Base-by-base conservation (phyloP, 2,113 vertebrate genomes). In the Ursus arctos region DNA sequence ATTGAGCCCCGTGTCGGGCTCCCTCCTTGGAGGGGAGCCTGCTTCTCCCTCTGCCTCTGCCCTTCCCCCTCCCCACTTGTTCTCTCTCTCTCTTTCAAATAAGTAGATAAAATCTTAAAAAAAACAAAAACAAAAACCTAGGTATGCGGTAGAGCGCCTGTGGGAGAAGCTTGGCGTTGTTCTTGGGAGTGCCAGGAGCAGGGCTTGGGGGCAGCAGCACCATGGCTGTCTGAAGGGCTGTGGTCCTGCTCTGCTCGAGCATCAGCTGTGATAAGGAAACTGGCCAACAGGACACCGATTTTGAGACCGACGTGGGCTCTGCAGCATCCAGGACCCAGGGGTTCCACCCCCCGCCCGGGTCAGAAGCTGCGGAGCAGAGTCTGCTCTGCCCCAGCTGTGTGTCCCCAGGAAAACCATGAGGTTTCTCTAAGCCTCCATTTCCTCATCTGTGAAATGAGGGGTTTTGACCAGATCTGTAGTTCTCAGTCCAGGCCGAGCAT, bases 221-320 rank as follows among this genome's bases (percentile, higher is more conserved):
- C 88, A 28, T 5, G 5, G 57, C 92, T 57, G 2, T 85, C 97
- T 97, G 79, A 95, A 95, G 95, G 91, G 55, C 33, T 72, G 76
- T 1, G 21, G 88, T 88, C 63, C 89, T 57, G 31, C 10, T 95
- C 72, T 87, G 63, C 95, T 59, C 74, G 94, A 97, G 87, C 79
- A 89, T 91, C 82, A 63, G 40, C 79, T 26, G 2, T 82, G 88
- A 97, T 82, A 91, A 97, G 93, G 95, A 93, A 94, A 92, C 67
- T 2, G 88, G 83, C 86, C 97, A 94, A 31, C 8, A 53, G 91
- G 88, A 88, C 95, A 96, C 87, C 95, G 97, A 91, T 96, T 80
- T 47, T 1, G 2, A 90, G 89, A 67, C 65, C 43, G 67, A 31
- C 88, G 1, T 1, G 3, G 22, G 28, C n/a, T 36, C 47, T 28